These are phyloP conservation scores for Stylophora pistillata DNA, from an alignment of 64 coral and sea anemone genomes.

Conservation along the genomic window DNA sequence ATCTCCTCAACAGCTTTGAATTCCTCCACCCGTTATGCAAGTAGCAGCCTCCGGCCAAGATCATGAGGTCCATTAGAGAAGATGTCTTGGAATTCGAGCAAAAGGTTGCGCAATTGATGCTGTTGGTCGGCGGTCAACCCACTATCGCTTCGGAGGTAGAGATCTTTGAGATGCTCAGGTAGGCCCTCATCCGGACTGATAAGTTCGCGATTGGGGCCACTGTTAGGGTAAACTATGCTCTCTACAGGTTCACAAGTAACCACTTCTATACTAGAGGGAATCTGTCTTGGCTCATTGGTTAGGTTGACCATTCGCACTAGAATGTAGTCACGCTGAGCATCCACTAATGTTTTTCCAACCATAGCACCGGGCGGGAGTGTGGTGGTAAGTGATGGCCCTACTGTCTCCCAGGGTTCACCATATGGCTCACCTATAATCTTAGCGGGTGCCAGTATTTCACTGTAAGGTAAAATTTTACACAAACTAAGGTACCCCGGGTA, in stretches of 20 bases:
- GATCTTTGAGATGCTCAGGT: no score
- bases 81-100: no score
- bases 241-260: no score
- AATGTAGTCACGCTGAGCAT: slow-evolving; percentile 13
- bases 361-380: neutral
- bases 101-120: no score
- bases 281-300: neutral
- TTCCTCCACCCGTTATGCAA: no score
- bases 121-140: neutral
- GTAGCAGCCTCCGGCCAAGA: no score
- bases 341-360: slow-evolving; percentile 43
- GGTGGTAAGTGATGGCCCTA: slow-evolving; percentile 3
- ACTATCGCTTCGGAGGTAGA: neutral
- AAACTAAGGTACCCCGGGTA: no score
- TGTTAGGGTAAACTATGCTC: neutral
- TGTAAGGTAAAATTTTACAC: slow-evolving; percentile 11
- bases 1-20: no score
- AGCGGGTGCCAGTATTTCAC: neutral
- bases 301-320: slow-evolving; percentile 41
- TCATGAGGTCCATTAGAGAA: no score
- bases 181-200: neutral
- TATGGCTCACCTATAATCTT: neutral
- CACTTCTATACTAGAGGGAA: slow-evolving; percentile 12
- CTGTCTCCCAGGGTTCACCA: slow-evolving; percentile 11
- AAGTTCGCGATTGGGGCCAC: neutral